A percentile compares a stretch with the other conserved stretches of the same genome.
phyloP scores from a whole-genome alignment of 2,888 invertebrate species.

The Tenthredo livida region DNA sequence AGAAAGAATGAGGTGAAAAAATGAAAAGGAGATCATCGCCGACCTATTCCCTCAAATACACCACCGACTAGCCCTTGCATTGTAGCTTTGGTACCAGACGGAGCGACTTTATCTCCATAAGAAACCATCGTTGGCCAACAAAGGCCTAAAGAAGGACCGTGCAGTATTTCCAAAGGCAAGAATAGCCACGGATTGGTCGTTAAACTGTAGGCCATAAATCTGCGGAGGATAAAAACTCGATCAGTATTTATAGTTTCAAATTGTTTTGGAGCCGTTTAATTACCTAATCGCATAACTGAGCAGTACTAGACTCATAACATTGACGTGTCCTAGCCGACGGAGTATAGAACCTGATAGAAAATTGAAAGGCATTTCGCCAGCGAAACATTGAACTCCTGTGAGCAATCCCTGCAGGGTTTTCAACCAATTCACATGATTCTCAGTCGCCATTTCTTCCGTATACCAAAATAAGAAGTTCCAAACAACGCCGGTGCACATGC shows the following conservation, averaged over 20 bases:
- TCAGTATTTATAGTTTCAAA: neutral
- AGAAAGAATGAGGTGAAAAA: conserved; percentile 14
- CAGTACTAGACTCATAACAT: conserved; percentile 91
- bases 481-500: conserved; percentile 90
- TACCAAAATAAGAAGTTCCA: conserved; percentile 95
- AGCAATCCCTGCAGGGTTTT: conserved; percentile 87
- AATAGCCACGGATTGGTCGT: conserved; percentile 91
- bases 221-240: conserved; percentile 56
- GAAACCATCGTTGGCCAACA: conserved; percentile 94
- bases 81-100: conserved; percentile 92
- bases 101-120: conserved; percentile 91
- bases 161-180: conserved; percentile 90
- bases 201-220: conserved; percentile 91
- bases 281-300: conserved; percentile 86
- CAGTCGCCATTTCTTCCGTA: conserved; percentile 85
- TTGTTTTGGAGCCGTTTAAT: neutral
- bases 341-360: conserved; percentile 84
- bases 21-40: neutral
- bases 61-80: conserved; percentile 92
- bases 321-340: conserved; percentile 85
- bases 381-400: conserved; percentile 89
- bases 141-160: conserved; percentile 93
- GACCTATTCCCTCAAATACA: conserved; percentile 91
- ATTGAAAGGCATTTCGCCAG: conserved; percentile 93
- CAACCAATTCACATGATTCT: conserved; percentile 79